Conservation (phyloP, 1,140 invertebrate species). For the Drosophila virilis region DNA sequence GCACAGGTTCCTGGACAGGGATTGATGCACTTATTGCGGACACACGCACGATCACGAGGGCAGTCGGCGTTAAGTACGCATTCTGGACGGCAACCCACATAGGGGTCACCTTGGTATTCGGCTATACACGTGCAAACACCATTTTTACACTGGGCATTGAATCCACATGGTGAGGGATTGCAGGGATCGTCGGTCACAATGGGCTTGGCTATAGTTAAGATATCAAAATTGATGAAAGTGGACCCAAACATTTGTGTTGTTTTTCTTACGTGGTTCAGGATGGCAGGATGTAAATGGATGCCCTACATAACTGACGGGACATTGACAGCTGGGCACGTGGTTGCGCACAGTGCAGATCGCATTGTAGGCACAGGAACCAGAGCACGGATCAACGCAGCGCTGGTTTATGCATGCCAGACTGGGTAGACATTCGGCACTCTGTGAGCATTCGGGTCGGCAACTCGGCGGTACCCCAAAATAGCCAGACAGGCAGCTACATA, state of each 20-base stretch:
- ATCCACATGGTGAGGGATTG: constrained; percentile 89
- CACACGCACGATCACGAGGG: constrained; percentile 86
- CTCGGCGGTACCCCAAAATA: constrained; percentile 86
- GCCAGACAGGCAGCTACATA: constrained; percentile 85
- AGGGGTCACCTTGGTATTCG: constrained; percentile 87
- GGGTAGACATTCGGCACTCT: constrained; percentile 86
- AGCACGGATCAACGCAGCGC: constrained; percentile 86
- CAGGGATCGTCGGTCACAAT: constrained; percentile 85
- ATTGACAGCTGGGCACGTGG: constrained; percentile 88
- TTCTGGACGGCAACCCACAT: constrained; percentile 79
- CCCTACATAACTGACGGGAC: constrained; percentile 88
- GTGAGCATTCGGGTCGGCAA: constrained; percentile 87
- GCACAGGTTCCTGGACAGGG: constrained; percentile 89
- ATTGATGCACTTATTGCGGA: constrained; percentile 87
- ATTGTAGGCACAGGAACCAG: constrained; percentile 87
- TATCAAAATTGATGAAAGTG: neutral
- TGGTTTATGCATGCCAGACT: constrained; percentile 86
- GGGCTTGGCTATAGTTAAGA: constrained; percentile 70
- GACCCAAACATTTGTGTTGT: constrained; percentile 50
- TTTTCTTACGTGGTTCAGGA: constrained; percentile 84
- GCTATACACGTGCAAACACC: constrained; percentile 85
- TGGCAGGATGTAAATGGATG: constrained; percentile 86
- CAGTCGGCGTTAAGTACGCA: constrained; percentile 85
- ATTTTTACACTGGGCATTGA: constrained; percentile 88
- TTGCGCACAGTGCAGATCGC: constrained; percentile 88